A percentile compares a stretch with the other conserved stretches of the same genome.
phyloP scores from a whole-genome alignment of 1,140 invertebrate species.

The Carposina sasakii region DNA sequence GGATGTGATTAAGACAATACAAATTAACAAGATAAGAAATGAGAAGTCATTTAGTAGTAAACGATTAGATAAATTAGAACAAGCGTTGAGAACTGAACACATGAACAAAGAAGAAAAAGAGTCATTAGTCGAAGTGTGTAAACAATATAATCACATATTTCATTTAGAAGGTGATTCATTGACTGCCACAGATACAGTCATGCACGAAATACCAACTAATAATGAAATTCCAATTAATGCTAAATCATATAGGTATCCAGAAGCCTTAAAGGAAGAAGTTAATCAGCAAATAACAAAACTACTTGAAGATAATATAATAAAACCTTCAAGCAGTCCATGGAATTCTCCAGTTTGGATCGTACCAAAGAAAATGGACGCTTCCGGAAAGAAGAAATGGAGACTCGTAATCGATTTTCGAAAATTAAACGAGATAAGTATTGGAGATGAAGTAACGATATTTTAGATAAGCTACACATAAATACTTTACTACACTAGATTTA shows the following conservation, averaged over 20 bases:
- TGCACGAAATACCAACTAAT: not conserved
- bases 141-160: not conserved
- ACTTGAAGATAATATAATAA: not conserved
- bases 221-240: not conserved
- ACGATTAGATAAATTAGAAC: not conserved
- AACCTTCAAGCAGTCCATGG: not conserved
- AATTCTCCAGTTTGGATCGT: not conserved
- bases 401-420: not conserved
- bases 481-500: constrained; percentile 17
- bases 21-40: not conserved
- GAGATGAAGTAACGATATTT: constrained; percentile 58
- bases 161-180: not conserved
- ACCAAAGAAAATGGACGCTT: not conserved
- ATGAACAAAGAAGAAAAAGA: not conserved
- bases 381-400: not conserved
- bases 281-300: not conserved
- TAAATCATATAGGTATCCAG: not conserved
- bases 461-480: constrained; percentile 51
- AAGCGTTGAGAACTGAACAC: not conserved
- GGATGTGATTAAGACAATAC: not conserved
- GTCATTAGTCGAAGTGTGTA: not conserved
- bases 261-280: not conserved
- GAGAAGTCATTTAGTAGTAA: not conserved
- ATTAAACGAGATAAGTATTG: not conserved
- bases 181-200: not conserved